These are phyloP conservation scores for Cephus cinctus DNA, from an alignment of 1,140 invertebrate genomes.

Conservation along the genomic window DNA sequence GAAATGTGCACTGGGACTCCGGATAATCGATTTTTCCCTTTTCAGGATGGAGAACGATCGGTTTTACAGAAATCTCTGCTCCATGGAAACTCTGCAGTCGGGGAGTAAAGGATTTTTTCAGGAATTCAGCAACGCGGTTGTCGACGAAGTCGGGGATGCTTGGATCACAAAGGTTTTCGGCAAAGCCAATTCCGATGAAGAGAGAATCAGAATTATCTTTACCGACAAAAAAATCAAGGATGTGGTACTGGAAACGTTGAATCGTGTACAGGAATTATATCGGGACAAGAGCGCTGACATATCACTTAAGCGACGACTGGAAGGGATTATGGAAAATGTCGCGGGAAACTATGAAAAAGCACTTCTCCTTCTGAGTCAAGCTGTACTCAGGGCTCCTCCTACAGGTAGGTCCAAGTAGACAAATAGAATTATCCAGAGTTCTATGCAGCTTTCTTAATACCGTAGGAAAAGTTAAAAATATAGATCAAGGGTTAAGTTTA, in stretches of 20 bases:
- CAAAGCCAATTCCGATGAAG: slow-evolving; percentile 54
- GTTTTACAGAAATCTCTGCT: slow-evolving; percentile 55
- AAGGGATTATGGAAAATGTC: slow-evolving; percentile 51
- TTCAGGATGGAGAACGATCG: slow-evolving; percentile 20
- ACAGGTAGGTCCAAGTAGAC: slow-evolving; percentile 41
- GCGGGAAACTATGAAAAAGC: slow-evolving; percentile 57
- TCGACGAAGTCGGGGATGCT: slow-evolving; percentile 43
- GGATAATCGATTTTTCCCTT: no score
- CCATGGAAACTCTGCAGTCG: slow-evolving; percentile 61
- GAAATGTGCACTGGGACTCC: no score
- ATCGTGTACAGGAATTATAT: slow-evolving; percentile 58
- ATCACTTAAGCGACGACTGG: slow-evolving; percentile 51
- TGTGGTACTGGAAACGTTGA: slow-evolving; percentile 55
- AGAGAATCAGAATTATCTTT: slow-evolving; percentile 55
- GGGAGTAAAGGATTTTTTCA: slow-evolving; percentile 62
- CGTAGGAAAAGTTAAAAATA: slow-evolving; percentile 51
- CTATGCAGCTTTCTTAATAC: no score
- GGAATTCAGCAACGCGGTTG: slow-evolving; percentile 57
- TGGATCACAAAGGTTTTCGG: slow-evolving; percentile 60
- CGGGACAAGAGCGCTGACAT: slow-evolving; percentile 59
- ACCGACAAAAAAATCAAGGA: slow-evolving; percentile 56
- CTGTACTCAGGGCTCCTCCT: slow-evolving; percentile 63
- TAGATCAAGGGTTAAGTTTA: slow-evolving; percentile 63
- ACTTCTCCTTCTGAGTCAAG: slow-evolving; percentile 62
- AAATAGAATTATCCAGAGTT: not conserved